Percentiles rank a stretch among this genome's conserved stretches.
phyloP scores from a whole-genome alignment of 2,797 vertebrate genomes.

The Tiaroga cobitis region DNA sequence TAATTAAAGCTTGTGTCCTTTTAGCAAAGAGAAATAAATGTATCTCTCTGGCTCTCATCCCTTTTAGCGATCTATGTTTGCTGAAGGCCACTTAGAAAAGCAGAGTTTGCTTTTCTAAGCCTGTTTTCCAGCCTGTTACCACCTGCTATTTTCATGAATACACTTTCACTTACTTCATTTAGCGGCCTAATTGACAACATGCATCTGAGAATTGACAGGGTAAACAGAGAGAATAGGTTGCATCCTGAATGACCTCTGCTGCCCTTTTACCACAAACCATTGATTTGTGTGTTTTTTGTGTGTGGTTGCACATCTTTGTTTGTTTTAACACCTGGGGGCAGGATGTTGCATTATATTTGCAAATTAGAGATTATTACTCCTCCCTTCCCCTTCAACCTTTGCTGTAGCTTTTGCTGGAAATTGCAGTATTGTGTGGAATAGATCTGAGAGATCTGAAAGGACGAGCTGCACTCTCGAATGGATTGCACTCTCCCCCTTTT shows the following conservation, averaged over 20 bases:
- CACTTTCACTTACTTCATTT: slow-evolving; percentile 22
- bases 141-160: slow-evolving; percentile 26
- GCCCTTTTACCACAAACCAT: background rate
- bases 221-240: slow-evolving; percentile 30
- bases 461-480: background rate
- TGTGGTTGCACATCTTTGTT: slow-evolving; percentile 11
- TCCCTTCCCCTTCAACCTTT: background rate
- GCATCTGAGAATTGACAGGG: background rate
- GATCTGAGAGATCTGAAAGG: background rate
- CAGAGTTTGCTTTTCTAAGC: background rate
- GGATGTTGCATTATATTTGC: slow-evolving; percentile 43
- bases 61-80: background rate
- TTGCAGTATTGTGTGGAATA: slow-evolving; percentile 1
- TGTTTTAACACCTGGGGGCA: slow-evolving; percentile 22
- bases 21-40: slow-evolving; percentile 44
- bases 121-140: slow-evolving; percentile 32
- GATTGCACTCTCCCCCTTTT: background rate
- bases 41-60: slow-evolving; percentile 11
- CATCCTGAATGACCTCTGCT: slow-evolving; percentile 30
- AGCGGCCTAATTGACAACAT: background rate
- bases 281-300: slow-evolving; percentile 21
- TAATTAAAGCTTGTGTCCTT: slow-evolving; percentile 50
- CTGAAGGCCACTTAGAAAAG: slow-evolving; percentile 25
- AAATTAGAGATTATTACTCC: slow-evolving; percentile 25
- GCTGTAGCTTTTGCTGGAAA: background rate